These are phyloP conservation scores for Pristionchus maxplancki DNA, from an alignment of 2,888 invertebrate species.

Conservation along the genomic window DNA sequence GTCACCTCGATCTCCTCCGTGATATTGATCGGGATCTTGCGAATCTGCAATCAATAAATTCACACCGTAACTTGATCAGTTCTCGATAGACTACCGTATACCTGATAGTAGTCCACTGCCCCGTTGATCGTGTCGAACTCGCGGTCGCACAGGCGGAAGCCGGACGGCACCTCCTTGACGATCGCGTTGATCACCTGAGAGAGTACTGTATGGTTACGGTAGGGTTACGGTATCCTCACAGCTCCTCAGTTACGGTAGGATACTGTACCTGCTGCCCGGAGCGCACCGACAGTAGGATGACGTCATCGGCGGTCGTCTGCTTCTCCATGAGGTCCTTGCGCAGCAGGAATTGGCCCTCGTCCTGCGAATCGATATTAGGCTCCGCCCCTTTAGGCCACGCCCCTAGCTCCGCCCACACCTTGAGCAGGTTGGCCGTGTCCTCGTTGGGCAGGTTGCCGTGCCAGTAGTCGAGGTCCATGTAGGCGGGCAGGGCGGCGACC, in stretches of 20 bases:
- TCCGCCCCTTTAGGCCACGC: not conserved
- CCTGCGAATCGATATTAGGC: not conserved
- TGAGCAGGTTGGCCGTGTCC: slow-evolving; percentile 55
- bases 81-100: slow-evolving; percentile 20
- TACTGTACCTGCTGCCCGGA: not conserved
- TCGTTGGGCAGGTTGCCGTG: slow-evolving; percentile 59
- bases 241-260: no score
- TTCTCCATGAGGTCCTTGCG: slow-evolving; percentile 16
- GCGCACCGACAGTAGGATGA: slow-evolving; percentile 6
- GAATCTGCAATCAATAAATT: slow-evolving; percentile 49
- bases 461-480: slow-evolving; percentile 54
- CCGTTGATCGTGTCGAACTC: slow-evolving; percentile 54
- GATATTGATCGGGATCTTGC: slow-evolving; percentile 55
- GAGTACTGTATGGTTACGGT: not conserved
- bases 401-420: no score
- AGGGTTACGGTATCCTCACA: not conserved
- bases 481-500: not conserved
- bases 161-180: slow-evolving; percentile 47
- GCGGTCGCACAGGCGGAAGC: slow-evolving; percentile 50
- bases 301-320: not conserved
- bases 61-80: no score
- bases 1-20: slow-evolving; percentile 30
- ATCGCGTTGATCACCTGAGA: slow-evolving; percentile 55
- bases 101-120: slow-evolving; percentile 55
- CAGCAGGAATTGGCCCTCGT: slow-evolving; percentile 41